phyloP scores from a whole-genome alignment of 1,140 invertebrate species.

The Ostrea edulis region DNA sequence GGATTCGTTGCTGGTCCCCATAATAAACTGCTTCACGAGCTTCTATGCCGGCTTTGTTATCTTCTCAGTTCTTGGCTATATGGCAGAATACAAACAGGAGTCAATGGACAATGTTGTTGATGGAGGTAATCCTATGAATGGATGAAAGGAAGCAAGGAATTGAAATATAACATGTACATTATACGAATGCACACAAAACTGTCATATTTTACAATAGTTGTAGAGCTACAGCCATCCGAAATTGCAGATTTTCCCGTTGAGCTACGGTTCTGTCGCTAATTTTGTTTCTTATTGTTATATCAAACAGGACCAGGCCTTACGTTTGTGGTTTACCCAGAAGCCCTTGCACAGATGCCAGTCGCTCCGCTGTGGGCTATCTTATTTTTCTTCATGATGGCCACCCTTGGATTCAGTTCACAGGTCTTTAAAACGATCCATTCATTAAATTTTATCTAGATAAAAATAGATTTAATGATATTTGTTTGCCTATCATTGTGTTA shows the following conservation, averaged over 20 bases:
- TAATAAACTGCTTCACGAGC: constrained; percentile 89
- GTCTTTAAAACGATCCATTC: constrained; percentile 79
- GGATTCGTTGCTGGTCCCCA: constrained; percentile 94
- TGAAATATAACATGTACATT: no score
- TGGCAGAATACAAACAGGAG: constrained; percentile 71
- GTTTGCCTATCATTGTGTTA: no score
- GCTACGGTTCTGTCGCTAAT: no score
- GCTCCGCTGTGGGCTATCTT: constrained; percentile 97
- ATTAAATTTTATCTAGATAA: background rate
- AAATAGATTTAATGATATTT: background rate
- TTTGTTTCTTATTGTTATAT: no score
- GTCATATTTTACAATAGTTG: no score
- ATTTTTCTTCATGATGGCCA: constrained; percentile 98
- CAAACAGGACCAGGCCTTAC: constrained; percentile 67
- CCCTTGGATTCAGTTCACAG: constrained; percentile 93
- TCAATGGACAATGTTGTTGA: constrained; percentile 69
- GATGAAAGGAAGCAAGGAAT: no score
- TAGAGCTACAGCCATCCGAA: no score
- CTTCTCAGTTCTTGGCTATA: constrained; percentile 76
- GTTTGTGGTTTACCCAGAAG: constrained; percentile 72
- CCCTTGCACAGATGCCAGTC: constrained; percentile 90
- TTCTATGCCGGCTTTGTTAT: constrained; percentile 77
- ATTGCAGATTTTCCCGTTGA: no score
- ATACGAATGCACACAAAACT: no score
- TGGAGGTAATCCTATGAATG: constrained; percentile 60